Conservation (phyloP, 2,888 invertebrate species). For the Mallateleia sp. region DNA sequence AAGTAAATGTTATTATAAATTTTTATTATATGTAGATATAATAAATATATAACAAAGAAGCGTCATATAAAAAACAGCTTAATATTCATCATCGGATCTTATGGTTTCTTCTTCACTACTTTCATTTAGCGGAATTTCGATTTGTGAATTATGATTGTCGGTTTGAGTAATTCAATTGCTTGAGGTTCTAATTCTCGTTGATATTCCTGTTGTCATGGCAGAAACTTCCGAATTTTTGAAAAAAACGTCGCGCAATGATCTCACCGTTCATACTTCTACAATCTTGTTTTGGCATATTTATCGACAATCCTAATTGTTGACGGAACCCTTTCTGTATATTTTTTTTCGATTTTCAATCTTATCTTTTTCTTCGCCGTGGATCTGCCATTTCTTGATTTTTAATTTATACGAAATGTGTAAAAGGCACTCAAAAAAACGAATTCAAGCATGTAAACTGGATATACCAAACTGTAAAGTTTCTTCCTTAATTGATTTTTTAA, state of each 20-base stretch:
- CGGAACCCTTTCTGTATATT: constrained; percentile 74
- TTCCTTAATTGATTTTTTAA: constrained; percentile 57
- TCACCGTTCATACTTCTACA: constrained; percentile 61
- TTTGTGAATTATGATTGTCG: neutral
- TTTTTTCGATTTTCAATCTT: constrained; percentile 68
- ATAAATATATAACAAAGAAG: too few species aligned
- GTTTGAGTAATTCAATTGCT: constrained; percentile 36
- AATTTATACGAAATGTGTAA: constrained; percentile 81
- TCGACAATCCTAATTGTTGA: constrained; percentile 55
- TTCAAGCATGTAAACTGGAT: constrained; percentile 84
- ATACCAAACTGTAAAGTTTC: constrained; percentile 78
- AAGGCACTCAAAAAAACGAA: constrained; percentile 65
- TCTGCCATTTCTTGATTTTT: constrained; percentile 84
- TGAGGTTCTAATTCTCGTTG: constrained; percentile 61
- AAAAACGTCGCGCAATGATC: constrained; percentile 68
- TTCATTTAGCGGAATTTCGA: neutral
- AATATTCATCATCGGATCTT: too few species aligned
- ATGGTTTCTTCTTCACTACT: neutral
- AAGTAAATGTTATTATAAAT: too few species aligned
- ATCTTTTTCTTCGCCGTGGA: constrained; percentile 72
- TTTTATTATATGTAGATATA: too few species aligned
- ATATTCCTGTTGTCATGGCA: constrained; percentile 82
- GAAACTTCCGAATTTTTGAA: constrained; percentile 52
- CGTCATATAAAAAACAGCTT: too few species aligned
- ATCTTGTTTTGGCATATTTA: constrained; percentile 66